phyloP scores from a whole-genome alignment of 2,888 invertebrate species.

The Dicycla oo region DNA sequence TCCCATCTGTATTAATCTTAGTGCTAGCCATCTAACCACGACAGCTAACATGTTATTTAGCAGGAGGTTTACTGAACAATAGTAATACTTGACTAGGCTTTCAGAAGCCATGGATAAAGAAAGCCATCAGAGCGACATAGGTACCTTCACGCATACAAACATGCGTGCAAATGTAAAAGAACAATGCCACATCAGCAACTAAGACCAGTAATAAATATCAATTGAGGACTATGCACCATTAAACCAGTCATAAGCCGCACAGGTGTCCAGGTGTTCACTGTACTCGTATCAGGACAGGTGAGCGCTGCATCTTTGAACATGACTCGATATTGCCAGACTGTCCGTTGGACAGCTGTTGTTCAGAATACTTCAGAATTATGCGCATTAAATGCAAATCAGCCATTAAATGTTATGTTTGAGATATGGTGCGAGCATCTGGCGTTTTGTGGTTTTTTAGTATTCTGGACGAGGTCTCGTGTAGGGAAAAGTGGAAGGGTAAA shows the following conservation, averaged over 20 bases:
- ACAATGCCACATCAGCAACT: constrained; percentile 41
- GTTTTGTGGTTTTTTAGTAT: constrained; percentile 5
- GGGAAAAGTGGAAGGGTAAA: background rate
- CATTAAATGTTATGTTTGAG: background rate
- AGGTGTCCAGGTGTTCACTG: constrained; percentile 39
- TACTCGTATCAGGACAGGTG: constrained; percentile 33
- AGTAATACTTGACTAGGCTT: no score
- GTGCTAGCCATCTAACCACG: no score
- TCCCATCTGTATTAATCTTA: no score
- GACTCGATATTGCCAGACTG: constrained; percentile 12
- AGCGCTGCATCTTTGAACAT: constrained; percentile 21
- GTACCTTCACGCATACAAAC: background rate
- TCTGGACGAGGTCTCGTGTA: background rate
- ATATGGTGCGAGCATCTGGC: constrained; percentile 25
- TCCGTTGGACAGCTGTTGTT: constrained; percentile 32
- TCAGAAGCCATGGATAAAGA: background rate
- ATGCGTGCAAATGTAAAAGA: constrained; percentile 1
- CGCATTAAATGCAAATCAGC: constrained; percentile 41
- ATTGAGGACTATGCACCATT: constrained; percentile 46
- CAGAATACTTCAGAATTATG: constrained; percentile 21
- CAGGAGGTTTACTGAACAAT: no score
- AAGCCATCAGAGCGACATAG: background rate
- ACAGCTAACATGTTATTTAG: no score
- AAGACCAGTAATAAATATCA: constrained; percentile 24
- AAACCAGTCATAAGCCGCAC: constrained; percentile 11